Evolutionary conservation across 2,888 invertebrate genomes (phyloP), one percentile per base, ranked within the genome.

Genomic region (Trichopria drosophilae): DNA sequence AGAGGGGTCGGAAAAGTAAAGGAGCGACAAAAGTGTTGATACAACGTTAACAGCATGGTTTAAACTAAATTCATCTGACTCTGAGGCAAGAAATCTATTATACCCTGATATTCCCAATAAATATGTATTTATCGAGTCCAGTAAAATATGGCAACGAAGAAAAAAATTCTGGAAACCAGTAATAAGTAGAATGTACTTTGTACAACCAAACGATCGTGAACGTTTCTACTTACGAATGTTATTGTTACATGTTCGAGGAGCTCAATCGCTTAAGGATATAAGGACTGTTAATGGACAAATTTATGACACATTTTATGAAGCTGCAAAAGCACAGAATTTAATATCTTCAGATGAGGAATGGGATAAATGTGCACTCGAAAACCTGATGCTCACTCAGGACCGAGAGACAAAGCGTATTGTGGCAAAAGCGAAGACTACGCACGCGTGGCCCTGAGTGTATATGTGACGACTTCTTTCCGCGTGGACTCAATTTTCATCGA

Each of bases 111-210:
- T 51, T 6, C 29, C 48, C 9, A n/a, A 41, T 39, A 26, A 51
- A 41, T 55, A 46, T 24, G 16, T 29, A 2, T 48, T 51, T 29
- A 34, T 48, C 29, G 20, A 32, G 32, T 3, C 10, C 10, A 24
- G 24, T 10, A 52, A 52, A 39, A 31, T 13, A 16, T 53, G 53
- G 53, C 34, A 4, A 6, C 32, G 12, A 23, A 40, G 48, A 36
- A 32, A 34, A 40, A 19, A n/a, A 34, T 20, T 15, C 9, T 35
- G 13, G 12, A 53, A 48, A 37, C 53, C 45, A 18, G n/a, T 49
- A 3, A 24, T 53, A 35, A 49, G 49, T 49, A 39, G 53, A 44
- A 53, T 53, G 34, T 53, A 45, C 32, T 45, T 49, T 22, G 53
- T 53, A 13, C 49, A 22, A 23, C 55, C 56, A n/a, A 46, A 31